Evolutionary conservation across 2,113 vertebrate genomes (phyloP), one percentile per base, ranked within the genome.

Genomic region (Clarias gariepinus): DNA sequence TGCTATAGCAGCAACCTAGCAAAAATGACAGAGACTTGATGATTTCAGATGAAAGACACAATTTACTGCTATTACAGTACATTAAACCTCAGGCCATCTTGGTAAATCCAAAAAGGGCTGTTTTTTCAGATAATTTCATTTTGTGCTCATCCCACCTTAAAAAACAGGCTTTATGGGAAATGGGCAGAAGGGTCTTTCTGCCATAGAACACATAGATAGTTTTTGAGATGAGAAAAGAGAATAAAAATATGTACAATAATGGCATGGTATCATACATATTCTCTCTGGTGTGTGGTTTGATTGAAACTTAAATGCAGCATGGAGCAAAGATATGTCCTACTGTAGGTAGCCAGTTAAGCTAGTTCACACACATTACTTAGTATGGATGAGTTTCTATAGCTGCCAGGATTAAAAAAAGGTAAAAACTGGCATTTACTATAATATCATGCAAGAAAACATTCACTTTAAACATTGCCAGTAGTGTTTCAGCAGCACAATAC

Each of bases 31-130:
- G 41, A 47, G 69, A 64, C 78, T 83, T 90, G 85, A 90, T 90
- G 87, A 78, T 90, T 88, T 81, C 63, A 90, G 87, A 90, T 88
- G 77, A 88, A 90, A 85, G 77, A 73, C 82, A 78, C 66, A 87
- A 87, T 87, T 83, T 81, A 74, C 41, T 87, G 89, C 83, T 66
- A 87, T 89, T 89, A 89, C 87, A 83, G 86, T 89, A 87, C 89
- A 89, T 89, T 89, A 89, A 87, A 89, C 73, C 89, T 86, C 47
- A 47, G 85, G 73, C 82, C 68, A 82, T 85, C 47, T 74, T 61
- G 19, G 23, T 74, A 64, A 85, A 79, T 90, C 87, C 58, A 74
- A 71, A 87, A 76, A 86, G 58, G 81, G 47, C 30, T 64, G 79
- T 76, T 90, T 88, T 86, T 82, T 47, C 84, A 78, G 53, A 78